These are phyloP conservation scores for Nanorana parkeri DNA, from an alignment of 2,113 vertebrate genomes.

Conservation along the genomic window DNA sequence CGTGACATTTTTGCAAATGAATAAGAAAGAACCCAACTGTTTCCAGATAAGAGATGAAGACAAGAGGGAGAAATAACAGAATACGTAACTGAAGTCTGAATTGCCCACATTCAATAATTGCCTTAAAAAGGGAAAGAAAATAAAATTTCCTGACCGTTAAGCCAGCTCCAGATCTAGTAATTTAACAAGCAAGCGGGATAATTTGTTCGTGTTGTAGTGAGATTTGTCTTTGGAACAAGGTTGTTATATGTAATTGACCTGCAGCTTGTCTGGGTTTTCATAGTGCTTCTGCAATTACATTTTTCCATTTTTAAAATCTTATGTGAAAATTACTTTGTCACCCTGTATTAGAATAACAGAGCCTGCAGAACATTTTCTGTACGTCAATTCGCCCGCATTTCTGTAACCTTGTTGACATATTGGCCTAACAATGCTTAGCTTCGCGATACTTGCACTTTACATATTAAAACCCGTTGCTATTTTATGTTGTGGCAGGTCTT, in stretches of 20 bases:
- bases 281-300: slow-evolving; percentile 2
- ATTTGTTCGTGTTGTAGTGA: not conserved
- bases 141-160: not conserved
- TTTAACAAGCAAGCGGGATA: slow-evolving; percentile 4
- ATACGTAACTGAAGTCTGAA: not conserved
- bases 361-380: not conserved
- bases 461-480: no score
- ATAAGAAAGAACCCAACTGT: not conserved
- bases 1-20: no score
- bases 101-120: slow-evolving; percentile 3
- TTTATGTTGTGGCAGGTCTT: no score
- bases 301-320: slow-evolving; percentile 8
- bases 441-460: no score
- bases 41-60: not conserved
- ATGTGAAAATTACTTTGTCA: slow-evolving; percentile 23
- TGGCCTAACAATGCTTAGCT: not conserved
- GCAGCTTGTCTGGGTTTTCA: not conserved
- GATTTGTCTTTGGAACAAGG: not conserved
- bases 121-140: not conserved
- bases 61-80: not conserved
- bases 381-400: not conserved
- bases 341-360: not conserved
- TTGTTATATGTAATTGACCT: slow-evolving; percentile 29
- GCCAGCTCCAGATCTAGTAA: not conserved
- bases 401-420: not conserved